phyloP scores from a whole-genome alignment of 2,888 invertebrate genomes.

The Stratiomys singularior region DNA sequence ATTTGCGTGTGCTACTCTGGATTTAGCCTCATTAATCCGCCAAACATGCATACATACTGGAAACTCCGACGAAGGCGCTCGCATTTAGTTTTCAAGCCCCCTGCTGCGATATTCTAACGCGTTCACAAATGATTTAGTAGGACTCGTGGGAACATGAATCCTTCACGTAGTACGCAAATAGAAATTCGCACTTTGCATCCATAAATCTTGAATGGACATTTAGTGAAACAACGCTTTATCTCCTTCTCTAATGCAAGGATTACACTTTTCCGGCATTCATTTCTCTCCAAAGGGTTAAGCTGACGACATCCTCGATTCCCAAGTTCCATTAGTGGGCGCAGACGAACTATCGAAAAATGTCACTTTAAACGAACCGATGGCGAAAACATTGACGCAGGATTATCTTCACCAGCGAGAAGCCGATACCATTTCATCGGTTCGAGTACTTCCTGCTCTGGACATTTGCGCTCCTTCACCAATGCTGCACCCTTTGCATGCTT shows the following conservation, averaged over 20 bases:
- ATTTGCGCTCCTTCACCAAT: not conserved
- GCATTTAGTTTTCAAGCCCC: not conserved
- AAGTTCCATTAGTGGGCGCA: not conserved
- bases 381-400: not conserved
- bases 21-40: not conserved
- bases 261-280: too few relatives aligned
- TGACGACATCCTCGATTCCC: not conserved
- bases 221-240: not conserved
- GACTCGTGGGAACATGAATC: too few relatives aligned
- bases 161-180: too few relatives aligned
- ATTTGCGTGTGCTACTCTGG: conserved; percentile 23
- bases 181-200: too few relatives aligned
- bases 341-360: not conserved
- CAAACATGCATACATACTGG: not conserved
- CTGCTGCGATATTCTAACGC: not conserved
- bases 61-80: too few relatives aligned
- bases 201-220: too few relatives aligned
- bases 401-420: not conserved
- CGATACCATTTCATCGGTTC: conserved; percentile 5
- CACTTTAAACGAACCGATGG: conserved; percentile 11
- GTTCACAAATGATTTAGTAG: too few relatives aligned
- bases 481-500: not conserved
- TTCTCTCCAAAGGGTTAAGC: not conserved
- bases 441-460: conserved; percentile 37
- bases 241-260: not conserved